Percentiles rank a stretch among this genome's conserved stretches.
These are phyloP conservation scores for Fabriciana adippe DNA, from an alignment of 2,888 invertebrate species.

Conservation along the genomic window DNA sequence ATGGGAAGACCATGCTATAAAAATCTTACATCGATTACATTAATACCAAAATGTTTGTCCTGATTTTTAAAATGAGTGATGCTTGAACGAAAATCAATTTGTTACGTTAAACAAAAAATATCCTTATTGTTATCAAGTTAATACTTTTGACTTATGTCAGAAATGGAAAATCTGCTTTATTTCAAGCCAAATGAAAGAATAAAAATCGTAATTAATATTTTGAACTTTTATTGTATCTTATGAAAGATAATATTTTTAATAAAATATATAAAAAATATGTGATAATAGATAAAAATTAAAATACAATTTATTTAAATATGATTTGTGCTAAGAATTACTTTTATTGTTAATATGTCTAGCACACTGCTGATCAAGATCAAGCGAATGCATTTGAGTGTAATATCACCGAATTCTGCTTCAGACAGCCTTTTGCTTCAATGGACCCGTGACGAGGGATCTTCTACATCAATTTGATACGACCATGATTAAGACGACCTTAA, in stretches of 20 bases:
- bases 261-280: background rate
- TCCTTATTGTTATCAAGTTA: too few species aligned
- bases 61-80: too few species aligned
- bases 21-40: background rate
- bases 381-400: constrained; percentile 34
- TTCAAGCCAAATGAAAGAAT: too few species aligned
- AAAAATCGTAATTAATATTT: too few species aligned
- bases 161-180: too few species aligned
- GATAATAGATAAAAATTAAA: background rate
- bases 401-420: constrained; percentile 33
- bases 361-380: constrained; percentile 28
- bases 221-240: too few species aligned
- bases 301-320: background rate
- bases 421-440: constrained; percentile 34
- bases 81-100: too few species aligned
- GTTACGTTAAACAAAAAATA: too few species aligned
- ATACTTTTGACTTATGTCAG: too few species aligned
- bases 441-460: constrained; percentile 32
- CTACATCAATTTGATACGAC: constrained; percentile 22
- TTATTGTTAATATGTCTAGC: constrained; percentile 13
- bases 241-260: background rate
- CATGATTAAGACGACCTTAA: constrained; percentile 10
- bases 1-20: background rate
- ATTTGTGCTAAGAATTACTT: background rate
- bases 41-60: too few species aligned